A percentile compares a stretch with the other conserved stretches of the same genome.
Evolutionary conservation across 2,888 invertebrate genomes (phyloP).

Genomic region (Lasioglossum marginatum): DNA sequence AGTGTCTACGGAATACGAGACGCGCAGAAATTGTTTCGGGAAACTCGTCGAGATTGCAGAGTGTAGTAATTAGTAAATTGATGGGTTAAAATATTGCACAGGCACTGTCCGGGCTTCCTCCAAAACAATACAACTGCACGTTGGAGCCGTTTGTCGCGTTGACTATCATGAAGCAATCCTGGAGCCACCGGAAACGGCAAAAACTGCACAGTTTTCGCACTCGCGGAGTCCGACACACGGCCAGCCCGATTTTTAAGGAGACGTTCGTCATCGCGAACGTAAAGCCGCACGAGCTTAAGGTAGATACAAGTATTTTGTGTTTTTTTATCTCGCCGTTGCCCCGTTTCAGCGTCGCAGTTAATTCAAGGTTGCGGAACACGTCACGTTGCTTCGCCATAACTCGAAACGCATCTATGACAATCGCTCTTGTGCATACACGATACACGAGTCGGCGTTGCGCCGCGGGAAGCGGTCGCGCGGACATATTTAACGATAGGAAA

Average conservation of each 20-base stretch:
- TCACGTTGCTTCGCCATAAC: slow-evolving; percentile 25
- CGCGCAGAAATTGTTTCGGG: neutral
- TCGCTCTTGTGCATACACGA: neutral
- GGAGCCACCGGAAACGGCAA: slow-evolving; percentile 81
- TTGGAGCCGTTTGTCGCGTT: slow-evolving; percentile 82
- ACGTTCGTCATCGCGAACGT: slow-evolving; percentile 83
- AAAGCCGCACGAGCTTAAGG: slow-evolving; percentile 81
- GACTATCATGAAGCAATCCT: slow-evolving; percentile 80
- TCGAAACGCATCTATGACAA: slow-evolving; percentile 14
- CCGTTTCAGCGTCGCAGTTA: slow-evolving; percentile 10
- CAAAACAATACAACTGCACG: slow-evolving; percentile 84
- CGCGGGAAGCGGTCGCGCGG: neutral
- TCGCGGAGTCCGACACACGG: slow-evolving; percentile 82
- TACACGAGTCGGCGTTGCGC: neutral
- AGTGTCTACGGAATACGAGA: neutral
- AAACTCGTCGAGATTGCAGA: neutral
- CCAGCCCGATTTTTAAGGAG: slow-evolving; percentile 84
- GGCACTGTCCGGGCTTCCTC: slow-evolving; percentile 84
- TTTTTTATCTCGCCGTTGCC: slow-evolving; percentile 18
- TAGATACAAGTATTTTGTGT: slow-evolving; percentile 51
- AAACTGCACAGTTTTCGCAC: slow-evolving; percentile 83
- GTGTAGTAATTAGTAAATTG: neutral
- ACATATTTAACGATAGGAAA: neutral
- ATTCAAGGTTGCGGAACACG: slow-evolving; percentile 39
- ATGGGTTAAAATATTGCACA: slow-evolving; percentile 62